Conservation (phyloP, 2,888 invertebrate species). For the Brachyopa scutellaris region DNA sequence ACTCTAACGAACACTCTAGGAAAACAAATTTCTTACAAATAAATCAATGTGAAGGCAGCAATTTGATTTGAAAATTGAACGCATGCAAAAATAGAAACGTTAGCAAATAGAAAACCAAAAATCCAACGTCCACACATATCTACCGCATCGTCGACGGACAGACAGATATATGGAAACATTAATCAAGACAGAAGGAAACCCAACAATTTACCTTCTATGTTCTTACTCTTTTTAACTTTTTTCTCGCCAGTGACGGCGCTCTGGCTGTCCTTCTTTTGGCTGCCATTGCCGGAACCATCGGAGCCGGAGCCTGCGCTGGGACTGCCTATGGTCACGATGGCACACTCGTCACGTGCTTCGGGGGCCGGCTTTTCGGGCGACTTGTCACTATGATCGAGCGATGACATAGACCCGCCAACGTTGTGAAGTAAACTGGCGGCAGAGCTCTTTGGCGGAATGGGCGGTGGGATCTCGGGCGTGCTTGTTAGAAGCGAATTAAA, state of each 20-base stretch:
- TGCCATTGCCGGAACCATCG: conserved; percentile 73
- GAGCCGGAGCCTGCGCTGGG: conserved; percentile 77
- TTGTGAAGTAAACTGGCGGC: conserved; percentile 78
- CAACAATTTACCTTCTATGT: conserved; percentile 82
- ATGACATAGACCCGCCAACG: conserved; percentile 77
- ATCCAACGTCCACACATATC: conserved; percentile 71
- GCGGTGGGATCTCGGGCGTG: conserved; percentile 79
- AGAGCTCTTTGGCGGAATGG: conserved; percentile 79
- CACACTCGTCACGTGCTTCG: conserved; percentile 76
- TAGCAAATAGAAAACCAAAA: conserved; percentile 74
- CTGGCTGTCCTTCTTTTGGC: conserved; percentile 74
- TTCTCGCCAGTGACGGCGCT: conserved; percentile 79
- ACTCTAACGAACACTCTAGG: conserved; percentile 67
- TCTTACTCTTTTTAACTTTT: conserved; percentile 82
- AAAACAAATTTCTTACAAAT: conserved; percentile 71
- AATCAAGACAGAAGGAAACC: conserved; percentile 77
- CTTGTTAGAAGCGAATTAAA: conserved; percentile 81
- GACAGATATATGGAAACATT: conserved; percentile 74
- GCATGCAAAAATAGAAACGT: conserved; percentile 73
- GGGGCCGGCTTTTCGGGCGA: conserved; percentile 82
- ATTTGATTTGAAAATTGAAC: conserved; percentile 72
- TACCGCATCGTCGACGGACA: conserved; percentile 42
- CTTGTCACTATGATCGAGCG: conserved; percentile 82
- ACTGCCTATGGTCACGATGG: conserved; percentile 82
- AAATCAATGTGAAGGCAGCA: conserved; percentile 73